phyloP scores from a whole-genome alignment of 2,888 invertebrate genomes.

The Geophilus truncorum region DNA sequence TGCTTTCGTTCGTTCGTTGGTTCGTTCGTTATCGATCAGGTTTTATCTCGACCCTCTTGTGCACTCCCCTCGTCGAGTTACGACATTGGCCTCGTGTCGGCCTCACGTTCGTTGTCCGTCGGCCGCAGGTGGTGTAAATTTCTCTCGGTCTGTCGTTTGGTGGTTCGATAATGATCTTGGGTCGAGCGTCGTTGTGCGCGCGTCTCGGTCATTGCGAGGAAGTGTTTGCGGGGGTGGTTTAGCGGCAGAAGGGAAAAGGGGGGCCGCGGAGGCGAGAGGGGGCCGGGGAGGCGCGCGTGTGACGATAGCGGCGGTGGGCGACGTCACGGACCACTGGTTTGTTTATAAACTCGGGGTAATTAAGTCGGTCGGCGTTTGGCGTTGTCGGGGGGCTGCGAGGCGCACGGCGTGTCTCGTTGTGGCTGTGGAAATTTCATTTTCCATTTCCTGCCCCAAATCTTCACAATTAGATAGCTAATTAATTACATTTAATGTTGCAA shows the following conservation, averaged over 20 bases:
- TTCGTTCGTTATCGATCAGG: background rate
- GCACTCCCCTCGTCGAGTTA: background rate
- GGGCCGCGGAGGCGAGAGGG: background rate
- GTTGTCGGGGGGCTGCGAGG: background rate
- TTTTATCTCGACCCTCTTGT: slow-evolving; percentile 17
- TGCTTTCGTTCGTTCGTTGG: background rate
- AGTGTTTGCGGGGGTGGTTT: background rate
- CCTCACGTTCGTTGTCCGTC: slow-evolving; percentile 22
- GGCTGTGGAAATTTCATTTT: slow-evolving; percentile 34
- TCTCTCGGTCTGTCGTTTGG: slow-evolving; percentile 19
- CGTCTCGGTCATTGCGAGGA: background rate
- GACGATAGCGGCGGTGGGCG: background rate
- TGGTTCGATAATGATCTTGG: slow-evolving; percentile 27
- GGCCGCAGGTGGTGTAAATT: slow-evolving; percentile 27
- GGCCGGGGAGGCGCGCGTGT: background rate
- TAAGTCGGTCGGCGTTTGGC: background rate
- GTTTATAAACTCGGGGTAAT: slow-evolving; percentile 33
- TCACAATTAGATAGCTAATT: slow-evolving; percentile 39
- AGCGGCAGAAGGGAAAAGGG: background rate
- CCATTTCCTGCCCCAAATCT: slow-evolving; percentile 35
- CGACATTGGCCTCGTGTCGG: background rate
- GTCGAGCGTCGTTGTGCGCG: slow-evolving; percentile 6
- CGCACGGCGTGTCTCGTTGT: slow-evolving; percentile 2
- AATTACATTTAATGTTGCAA: slow-evolving; percentile 39
- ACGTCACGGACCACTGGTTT: slow-evolving; percentile 18